Base-by-base conservation (phyloP, 2,888 invertebrate genomes). In the Agriopis marginaria region DNA sequence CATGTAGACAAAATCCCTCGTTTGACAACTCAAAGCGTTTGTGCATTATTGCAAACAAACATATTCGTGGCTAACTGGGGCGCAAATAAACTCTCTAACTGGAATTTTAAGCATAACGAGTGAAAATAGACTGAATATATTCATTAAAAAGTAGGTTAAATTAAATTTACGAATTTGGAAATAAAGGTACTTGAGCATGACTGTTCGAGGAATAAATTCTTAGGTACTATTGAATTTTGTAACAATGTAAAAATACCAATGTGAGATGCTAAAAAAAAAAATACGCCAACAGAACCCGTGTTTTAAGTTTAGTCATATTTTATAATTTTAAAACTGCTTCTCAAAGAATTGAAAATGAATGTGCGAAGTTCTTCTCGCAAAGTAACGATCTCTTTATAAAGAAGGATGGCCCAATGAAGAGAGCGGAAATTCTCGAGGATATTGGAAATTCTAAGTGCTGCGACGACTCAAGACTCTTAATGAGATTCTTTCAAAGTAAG, bases 341-440 rank as follows among this genome's bases (percentile, higher is more conserved):
- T 42, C 9, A 58, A 61, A 14, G 40, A 53, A 63, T 51, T 63
- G 53, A 50, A 58, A 53, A 32, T 61, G 66, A 58, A 68, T 69
- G 61, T 50, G 39, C 44, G 39, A 63, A 59, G 40, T 59, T 49
- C 47, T 60, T 65, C 63, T 71, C 53, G 53, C 68, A 63, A 74
- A 70, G 69, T 65, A 71, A 68, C 69, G 61, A 71, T 72, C 72
- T 73, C 69, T 76, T 66, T 54, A 71, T 56, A 74, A 74, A 68
- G 70, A 68, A 75, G 56, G 72, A 75, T 71, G 73, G 73, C 73
- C 72, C 67, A 75, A 76, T 74, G 75, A 77, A 72, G 67, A 66
- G 70, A 39, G 64, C 63, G 66, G 65, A 73, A 73, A 70, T 79
- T 76, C 70, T 73, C 44, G 53, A 64, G 75, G 70, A 74, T 79